These are phyloP conservation scores for Stegodyphus mimosarum DNA, from an alignment of 1,140 invertebrate genomes.

Conservation along the genomic window DNA sequence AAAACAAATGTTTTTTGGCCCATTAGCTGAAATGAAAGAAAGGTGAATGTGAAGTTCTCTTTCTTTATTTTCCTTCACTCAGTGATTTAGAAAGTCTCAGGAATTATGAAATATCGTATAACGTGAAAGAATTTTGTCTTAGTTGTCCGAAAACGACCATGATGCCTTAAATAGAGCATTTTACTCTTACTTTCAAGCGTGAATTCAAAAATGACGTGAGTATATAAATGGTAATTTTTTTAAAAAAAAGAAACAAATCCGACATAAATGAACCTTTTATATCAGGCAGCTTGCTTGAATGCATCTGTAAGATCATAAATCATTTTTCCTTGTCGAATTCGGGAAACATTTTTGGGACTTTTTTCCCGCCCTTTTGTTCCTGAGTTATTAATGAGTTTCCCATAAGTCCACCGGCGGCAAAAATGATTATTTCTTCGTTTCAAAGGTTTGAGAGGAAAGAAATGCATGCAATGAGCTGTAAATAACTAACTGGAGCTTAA, in stretches of 20 bases:
- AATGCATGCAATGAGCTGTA: constrained; percentile 26
- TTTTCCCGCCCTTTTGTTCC: constrained; percentile 35
- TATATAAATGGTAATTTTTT: constrained; percentile 6
- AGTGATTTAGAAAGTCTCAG: constrained; percentile 24
- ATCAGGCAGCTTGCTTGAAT: constrained; percentile 30
- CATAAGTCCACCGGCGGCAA: constrained; percentile 29
- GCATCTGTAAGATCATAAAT: constrained; percentile 43
- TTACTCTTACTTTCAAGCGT: background rate
- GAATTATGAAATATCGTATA: background rate
- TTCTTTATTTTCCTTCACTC: background rate
- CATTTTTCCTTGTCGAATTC: constrained; percentile 54
- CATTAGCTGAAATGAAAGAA: background rate
- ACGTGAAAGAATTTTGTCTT: background rate
- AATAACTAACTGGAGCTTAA: constrained; percentile 27
- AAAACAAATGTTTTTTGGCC: background rate
- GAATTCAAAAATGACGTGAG: constrained; percentile 37
- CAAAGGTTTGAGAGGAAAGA: background rate
- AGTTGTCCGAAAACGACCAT: background rate
- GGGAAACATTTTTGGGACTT: constrained; percentile 30
- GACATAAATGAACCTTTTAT: constrained; percentile 44
- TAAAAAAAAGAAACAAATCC: background rate
- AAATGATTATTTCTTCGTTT: constrained; percentile 32
- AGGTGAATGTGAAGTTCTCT: background rate
- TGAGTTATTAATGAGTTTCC: constrained; percentile 47
- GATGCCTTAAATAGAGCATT: constrained; percentile 24